Conservation (phyloP, 2,797 vertebrate species). For the Phataginus tricuspis region DNA sequence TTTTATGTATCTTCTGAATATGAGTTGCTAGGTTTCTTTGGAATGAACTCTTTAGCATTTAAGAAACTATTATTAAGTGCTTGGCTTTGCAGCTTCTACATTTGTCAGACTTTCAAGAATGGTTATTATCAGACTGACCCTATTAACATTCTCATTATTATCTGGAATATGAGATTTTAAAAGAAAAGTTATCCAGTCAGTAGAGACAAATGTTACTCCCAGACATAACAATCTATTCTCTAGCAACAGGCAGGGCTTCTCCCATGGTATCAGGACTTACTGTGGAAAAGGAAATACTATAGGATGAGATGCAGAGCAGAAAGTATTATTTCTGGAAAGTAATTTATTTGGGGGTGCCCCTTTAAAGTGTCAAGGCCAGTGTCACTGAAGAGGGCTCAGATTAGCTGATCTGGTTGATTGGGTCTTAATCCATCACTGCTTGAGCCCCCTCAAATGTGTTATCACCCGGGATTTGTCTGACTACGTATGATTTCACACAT, state of each 20-base stretch:
- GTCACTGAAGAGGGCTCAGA: constrained; percentile 73
- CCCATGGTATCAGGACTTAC: not conserved
- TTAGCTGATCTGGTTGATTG: constrained; percentile 81
- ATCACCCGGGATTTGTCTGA: constrained; percentile 80
- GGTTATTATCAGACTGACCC: not conserved
- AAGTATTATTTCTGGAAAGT: constrained; percentile 74
- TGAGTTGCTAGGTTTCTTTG: not conserved
- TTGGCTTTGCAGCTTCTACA: not conserved
- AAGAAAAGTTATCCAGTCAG: constrained; percentile 12
- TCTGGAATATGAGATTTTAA: not conserved
- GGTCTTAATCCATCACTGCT: constrained; percentile 80
- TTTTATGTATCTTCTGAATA: not conserved
- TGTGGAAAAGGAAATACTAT: not conserved
- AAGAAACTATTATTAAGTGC: not conserved
- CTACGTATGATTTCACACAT: constrained; percentile 81
- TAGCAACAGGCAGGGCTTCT: constrained; percentile 1
- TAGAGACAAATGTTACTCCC: constrained; percentile 40
- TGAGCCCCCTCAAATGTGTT: constrained; percentile 64
- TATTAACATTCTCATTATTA: not conserved
- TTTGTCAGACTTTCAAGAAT: constrained; percentile 47
- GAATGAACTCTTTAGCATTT: not conserved
- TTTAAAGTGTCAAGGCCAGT: constrained; percentile 71
- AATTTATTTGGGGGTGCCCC: constrained; percentile 73
- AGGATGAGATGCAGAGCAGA: constrained; percentile 60
- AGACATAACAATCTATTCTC: not conserved